Evolutionary conservation across 2,888 invertebrate genomes (phyloP), one percentile per base, ranked within the genome.

Genomic region (Cantharis lateralis): DNA sequence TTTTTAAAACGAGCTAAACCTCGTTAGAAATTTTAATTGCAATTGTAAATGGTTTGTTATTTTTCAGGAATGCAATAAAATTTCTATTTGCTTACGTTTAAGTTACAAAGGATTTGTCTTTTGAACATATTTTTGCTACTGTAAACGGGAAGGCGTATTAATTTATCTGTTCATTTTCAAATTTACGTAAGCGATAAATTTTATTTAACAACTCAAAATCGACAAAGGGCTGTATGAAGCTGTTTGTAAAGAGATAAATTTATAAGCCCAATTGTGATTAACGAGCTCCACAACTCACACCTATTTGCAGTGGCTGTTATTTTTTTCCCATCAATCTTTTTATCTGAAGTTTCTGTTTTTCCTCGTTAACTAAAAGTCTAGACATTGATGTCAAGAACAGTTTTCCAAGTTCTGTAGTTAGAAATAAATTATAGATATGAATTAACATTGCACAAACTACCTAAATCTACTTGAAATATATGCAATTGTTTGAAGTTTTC

Each of bases 321-420:
- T 77, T 78, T 73, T 80, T 78, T 70, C 74, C 70, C 78, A 75
- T 80, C 77, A 75, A 77, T 80, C 80, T 80, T 78, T 78, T 78
- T 78, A 78, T 78, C 77, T 62, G 74, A 62, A 74, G 72, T 68
- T 77, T 78, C 70, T 48, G 48, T 48, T 77, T 78, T 75, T 75
- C 48, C 75, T 77, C 77, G 80, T 76, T 79, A 75, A 66, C 72
- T 62, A 77, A 32, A 75, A 71, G 48, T 74, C 71, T 48, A 48
- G 48, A 48, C 48, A 48, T 48, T 48, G 48, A 48, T 48, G 48
- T 48, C 48, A 48, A n/a, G 48, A 48, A 48, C 48, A 48, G 48
- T 48, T 48, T 48, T 48, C 48, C 48, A 48, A 48, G 48, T 48
- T 48, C 13, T 48, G 48, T 48, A 48, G n/a, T 48, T 48, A 48